phyloP scores from a whole-genome alignment of 2,113 vertebrate species.

The Pseudorhombus dupliciocellatus region DNA sequence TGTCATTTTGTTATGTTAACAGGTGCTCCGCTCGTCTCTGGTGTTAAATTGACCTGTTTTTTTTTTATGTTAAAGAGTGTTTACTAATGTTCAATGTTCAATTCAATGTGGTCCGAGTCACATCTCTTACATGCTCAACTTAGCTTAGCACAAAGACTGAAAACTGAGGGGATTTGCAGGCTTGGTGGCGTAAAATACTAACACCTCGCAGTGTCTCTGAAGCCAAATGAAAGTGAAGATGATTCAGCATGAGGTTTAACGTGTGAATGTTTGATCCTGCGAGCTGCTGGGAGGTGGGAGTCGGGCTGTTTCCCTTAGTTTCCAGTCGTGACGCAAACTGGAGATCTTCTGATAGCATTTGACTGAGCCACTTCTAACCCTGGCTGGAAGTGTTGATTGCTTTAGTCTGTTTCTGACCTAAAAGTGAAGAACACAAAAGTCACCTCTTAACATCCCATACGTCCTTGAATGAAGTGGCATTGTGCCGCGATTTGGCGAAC shows the following conservation, averaged over 20 bases:
- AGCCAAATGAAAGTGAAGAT: too few species aligned
- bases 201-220: background rate
- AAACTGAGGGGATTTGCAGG: background rate
- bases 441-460: too few species aligned
- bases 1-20: constrained; percentile 45
- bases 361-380: too few species aligned
- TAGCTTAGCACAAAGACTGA: constrained; percentile 5
- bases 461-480: too few species aligned
- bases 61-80: constrained; percentile 37
- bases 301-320: background rate
- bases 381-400: too few species aligned
- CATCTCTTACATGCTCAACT: constrained; percentile 25
- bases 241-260: background rate
- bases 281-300: background rate
- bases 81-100: constrained; percentile 49
- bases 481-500: too few species aligned
- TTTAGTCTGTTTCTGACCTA: too few species aligned
- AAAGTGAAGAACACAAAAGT: too few species aligned
- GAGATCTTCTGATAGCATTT: too few species aligned
- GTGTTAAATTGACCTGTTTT: constrained; percentile 33
- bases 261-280: background rate
- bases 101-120: constrained; percentile 24
- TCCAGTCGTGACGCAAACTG: background rate
- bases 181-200: background rate
- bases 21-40: background rate